A percentile compares a stretch with the other conserved stretches of the same genome.
Conservation (phyloP, 2,797 vertebrate species). For the Amblyraja radiata region DNA sequence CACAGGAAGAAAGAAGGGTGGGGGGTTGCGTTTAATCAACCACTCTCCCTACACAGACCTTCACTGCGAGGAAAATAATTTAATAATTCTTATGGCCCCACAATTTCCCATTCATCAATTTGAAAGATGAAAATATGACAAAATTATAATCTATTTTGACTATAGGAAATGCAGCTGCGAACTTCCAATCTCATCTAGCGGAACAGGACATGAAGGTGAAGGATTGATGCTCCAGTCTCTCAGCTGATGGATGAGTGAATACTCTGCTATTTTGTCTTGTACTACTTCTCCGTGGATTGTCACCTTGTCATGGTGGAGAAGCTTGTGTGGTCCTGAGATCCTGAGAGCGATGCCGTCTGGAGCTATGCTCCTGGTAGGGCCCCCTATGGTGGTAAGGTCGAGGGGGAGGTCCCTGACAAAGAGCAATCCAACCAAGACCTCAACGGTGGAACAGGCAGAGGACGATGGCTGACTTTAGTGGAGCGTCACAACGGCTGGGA, state of each 20-base stretch:
- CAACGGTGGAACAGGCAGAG: too few species aligned
- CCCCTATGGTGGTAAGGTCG: too few species aligned
- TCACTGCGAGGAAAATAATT: background rate
- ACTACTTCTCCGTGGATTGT: background rate
- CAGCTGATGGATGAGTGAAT: background rate
- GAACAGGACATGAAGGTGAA: background rate
- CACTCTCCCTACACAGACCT: background rate
- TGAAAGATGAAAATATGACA: background rate
- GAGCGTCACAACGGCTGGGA: too few species aligned
- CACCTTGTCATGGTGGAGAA: too few species aligned
- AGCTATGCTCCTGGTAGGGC: too few species aligned
- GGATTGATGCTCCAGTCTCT: background rate
- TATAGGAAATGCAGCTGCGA: background rate
- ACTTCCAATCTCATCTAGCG: background rate
- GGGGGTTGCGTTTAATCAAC: background rate
- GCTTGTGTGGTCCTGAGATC: too few species aligned
- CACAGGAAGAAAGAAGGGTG: too few species aligned
- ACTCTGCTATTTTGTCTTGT: background rate
- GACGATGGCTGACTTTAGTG: too few species aligned
- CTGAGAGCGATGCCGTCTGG: too few species aligned
- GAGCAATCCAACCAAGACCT: too few species aligned
- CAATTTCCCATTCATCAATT: background rate
- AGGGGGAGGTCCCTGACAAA: too few species aligned
- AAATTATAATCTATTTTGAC: background rate
- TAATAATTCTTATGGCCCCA: background rate